A percentile compares a stretch with the other conserved stretches of the same genome.
phyloP scores from a whole-genome alignment of 2,113 vertebrate genomes.

The Fregata magnificens region DNA sequence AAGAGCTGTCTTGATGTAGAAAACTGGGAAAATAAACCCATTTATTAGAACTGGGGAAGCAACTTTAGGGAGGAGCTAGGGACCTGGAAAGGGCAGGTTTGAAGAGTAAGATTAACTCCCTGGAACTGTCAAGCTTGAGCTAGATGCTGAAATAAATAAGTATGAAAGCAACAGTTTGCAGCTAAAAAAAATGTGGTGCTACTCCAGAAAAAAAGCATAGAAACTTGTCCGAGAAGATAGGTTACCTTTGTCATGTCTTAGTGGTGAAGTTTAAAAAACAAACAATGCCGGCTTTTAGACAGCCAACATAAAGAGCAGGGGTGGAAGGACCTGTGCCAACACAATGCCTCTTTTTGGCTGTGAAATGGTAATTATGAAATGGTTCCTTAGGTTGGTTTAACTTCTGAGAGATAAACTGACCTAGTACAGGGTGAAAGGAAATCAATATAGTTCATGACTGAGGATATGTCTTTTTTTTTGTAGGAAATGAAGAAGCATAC shows the following conservation, averaged over 20 bases:
- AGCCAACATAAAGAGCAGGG: neutral
- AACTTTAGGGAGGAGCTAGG: neutral
- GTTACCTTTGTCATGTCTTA: neutral
- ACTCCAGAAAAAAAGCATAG: neutral
- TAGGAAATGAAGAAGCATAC: neutral
- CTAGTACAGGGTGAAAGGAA: neutral
- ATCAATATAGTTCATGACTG: neutral
- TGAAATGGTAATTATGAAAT: neutral
- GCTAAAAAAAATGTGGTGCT: neutral
- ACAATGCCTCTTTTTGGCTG: neutral
- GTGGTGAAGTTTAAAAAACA: neutral
- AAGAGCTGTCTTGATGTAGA: neutral
- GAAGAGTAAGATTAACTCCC: neutral
- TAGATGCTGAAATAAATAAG: neutral
- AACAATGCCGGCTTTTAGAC: neutral
- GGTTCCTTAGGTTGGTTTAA: neutral
- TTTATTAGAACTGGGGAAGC: neutral
- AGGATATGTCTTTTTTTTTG: neutral
- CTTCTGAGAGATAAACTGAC: neutral
- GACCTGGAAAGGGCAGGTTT: neutral
- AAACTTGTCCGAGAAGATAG: neutral
- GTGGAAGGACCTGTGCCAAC: neutral
- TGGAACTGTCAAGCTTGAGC: neutral
- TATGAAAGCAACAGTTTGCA: neutral
- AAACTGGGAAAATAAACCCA: neutral